Conservation (phyloP, 1,140 invertebrate genomes). For the Rhagoletis zephyria region DNA sequence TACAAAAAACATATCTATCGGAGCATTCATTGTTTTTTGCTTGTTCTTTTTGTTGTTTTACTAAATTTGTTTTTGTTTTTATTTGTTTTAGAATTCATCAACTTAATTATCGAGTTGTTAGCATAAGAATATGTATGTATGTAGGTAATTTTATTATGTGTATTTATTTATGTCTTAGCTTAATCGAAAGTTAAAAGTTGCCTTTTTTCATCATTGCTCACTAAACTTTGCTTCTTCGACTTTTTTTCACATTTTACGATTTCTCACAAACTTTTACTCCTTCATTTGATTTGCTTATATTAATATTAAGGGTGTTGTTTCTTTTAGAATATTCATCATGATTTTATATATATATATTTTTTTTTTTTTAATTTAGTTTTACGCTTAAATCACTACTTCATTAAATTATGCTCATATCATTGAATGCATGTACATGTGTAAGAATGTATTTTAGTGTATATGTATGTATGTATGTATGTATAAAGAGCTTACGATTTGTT, state of each 20-base stretch:
- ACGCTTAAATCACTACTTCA: constrained; percentile 31
- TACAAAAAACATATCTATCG: not conserved
- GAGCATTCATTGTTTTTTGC: not conserved
- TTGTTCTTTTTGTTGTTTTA: not conserved
- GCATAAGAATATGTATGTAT: constrained; percentile 34
- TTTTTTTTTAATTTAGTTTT: constrained; percentile 40
- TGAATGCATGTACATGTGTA: not conserved
- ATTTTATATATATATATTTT: not conserved
- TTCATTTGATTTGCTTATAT: not conserved
- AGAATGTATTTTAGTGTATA: not conserved
- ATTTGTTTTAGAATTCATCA: constrained; percentile 5
- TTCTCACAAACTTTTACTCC: not conserved
- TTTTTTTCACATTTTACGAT: not conserved
- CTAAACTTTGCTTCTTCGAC: constrained; percentile 27
- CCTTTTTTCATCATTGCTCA: not conserved
- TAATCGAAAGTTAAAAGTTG: constrained; percentile 49
- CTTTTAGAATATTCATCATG: constrained; percentile 37
- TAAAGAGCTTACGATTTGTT: not conserved
- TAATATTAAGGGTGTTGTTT: constrained; percentile 48
- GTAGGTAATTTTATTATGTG: constrained; percentile 22
- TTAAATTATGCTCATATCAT: constrained; percentile 27
- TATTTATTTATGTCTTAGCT: constrained; percentile 38
- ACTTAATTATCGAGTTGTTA: constrained; percentile 45
- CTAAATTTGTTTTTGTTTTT: not conserved
- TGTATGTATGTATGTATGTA: not conserved